Base-by-base conservation (phyloP, 37 sponge, comb jelly and placozoan genomes). In the Mnemiopsis leidyi region DNA sequence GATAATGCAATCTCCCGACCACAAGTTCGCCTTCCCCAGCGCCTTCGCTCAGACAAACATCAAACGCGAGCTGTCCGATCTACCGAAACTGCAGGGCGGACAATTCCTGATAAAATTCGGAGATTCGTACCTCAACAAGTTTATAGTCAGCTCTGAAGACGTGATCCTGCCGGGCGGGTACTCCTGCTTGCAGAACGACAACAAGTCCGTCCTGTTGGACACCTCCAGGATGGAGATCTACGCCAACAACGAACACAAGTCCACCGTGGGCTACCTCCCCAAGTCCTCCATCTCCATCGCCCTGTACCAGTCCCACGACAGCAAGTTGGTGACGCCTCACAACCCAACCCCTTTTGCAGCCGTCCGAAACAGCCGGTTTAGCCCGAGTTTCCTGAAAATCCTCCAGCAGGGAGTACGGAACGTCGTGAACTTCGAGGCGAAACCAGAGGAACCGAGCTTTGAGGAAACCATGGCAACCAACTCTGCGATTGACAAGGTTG, bases 261-360 rank as follows among this genome's bases (percentile, higher is more conserved):
- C 82, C 82, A 79, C 82, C 2, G 37, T 79, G 35, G 82, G 82
- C 30, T 79, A 79, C 82, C 82, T 33, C 36, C 82, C 82, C 82
- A 28, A 79, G 34, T 33, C 82, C 37, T 79, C 82, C 34, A 79
- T 79, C 38, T 33, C 82, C 36, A 33, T 79, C 23, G 20, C 82
- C 3, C 23, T 79, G 36, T 79, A 79, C 38, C 82, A 79, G 82
- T 16, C 37, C 7, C 36, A 2, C 3, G 36, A 28, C 2, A 32
- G 82, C 3, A 16, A 23, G 35, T 34, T 29, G 7, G 36, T 29
- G 36, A 69, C 9, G 28, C 61, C 61, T 13, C 75, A 71, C 21
- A 79, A 79, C 82, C 21, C 82, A 5, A 79, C 30, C 82, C 37
- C 82, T 13, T 79, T 79, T 33, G 82, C 82, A 36, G 82, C 82